A percentile compares a stretch with the other conserved stretches of the same genome.
Evolutionary conservation across 2,113 vertebrate species (phyloP).

Genomic region (Nesoenas mayeri): DNA sequence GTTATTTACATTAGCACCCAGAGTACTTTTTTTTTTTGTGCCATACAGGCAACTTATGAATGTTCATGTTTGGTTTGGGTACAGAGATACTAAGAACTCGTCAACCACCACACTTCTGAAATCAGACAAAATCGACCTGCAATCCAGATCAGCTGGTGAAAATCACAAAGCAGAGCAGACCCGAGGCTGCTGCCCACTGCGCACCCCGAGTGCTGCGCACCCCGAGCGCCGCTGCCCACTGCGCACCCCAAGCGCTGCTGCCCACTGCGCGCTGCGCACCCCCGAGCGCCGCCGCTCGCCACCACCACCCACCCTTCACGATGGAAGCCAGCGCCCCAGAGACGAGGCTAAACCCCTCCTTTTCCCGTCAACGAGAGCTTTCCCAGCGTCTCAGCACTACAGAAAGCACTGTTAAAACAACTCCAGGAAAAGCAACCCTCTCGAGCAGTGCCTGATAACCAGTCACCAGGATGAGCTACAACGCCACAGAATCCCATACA

Average conservation of each 20-base stretch:
- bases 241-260: neutral
- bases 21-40: neutral
- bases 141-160: neutral
- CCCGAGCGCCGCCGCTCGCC: neutral
- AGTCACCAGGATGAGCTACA: neutral
- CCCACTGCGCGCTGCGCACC: neutral
- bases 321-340: neutral
- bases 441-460: neutral
- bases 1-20: neutral
- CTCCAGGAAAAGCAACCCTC: neutral
- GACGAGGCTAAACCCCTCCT: neutral
- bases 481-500: neutral
- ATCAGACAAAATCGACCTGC: conserved; percentile 3
- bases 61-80: neutral
- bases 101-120: neutral
- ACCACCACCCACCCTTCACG: neutral
- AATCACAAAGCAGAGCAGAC: neutral
- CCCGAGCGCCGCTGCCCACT: neutral
- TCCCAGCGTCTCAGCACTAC: neutral
- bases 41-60: neutral
- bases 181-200: neutral
- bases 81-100: neutral
- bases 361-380: neutral
- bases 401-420: neutral
- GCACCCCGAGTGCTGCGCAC: neutral